A percentile compares a stretch with the other conserved stretches of the same genome.
Evolutionary conservation across 2,113 vertebrate genomes (phyloP).

Genomic region (Hippotragus niger): DNA sequence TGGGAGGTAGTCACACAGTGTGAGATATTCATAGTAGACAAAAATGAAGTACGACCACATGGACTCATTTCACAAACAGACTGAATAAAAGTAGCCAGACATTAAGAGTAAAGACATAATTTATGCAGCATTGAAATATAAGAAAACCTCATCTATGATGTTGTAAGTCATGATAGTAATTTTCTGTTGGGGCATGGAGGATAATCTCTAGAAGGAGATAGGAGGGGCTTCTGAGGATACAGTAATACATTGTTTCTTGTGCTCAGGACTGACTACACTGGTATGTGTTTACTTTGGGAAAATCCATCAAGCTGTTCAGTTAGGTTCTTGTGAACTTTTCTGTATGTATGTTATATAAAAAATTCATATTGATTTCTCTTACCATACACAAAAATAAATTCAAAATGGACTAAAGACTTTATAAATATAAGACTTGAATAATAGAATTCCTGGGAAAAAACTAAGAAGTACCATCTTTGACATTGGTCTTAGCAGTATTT

Average conservation of each 20-base stretch:
- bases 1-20: background rate
- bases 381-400: background rate
- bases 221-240: background rate
- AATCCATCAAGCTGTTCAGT: background rate
- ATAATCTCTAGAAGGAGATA: background rate
- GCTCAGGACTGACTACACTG: background rate
- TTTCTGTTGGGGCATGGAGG: background rate
- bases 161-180: background rate
- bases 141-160: background rate
- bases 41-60: background rate
- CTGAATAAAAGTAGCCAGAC: background rate
- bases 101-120: background rate
- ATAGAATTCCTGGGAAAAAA: background rate
- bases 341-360: background rate
- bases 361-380: background rate
- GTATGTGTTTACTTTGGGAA: background rate
- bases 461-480: background rate
- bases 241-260: background rate
- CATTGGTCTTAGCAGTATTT: background rate
- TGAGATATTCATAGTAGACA: background rate
- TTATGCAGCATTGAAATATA: background rate
- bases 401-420: background rate
- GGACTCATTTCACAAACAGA: background rate
- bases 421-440: background rate
- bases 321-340: slow-evolving; percentile 6